Base-by-base conservation (phyloP, 35 echinoderm and acorn worm genomes). In the Patiria miniata region DNA sequence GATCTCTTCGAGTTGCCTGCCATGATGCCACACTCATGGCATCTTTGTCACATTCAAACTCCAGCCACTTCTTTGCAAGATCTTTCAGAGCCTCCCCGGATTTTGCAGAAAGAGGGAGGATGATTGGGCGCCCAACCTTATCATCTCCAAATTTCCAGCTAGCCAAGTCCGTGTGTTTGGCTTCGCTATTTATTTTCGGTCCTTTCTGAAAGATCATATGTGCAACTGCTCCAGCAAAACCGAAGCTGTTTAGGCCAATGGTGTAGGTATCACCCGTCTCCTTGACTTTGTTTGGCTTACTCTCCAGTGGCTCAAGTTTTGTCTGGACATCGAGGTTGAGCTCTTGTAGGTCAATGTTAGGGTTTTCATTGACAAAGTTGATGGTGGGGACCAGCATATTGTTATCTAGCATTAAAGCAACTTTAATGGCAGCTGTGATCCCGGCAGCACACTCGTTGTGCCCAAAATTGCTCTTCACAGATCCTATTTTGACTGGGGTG, bases 391-490 rank as follows among this genome's bases (percentile, higher is more conserved):
- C 82, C 21, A 97, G 81, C 15, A 28, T 77, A 8, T 86, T 69
- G 38, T 94, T 90, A 30, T 90, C 76, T 81, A 97, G 65, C 92
- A 97, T 97, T 1, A 97, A 81, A 14, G 95, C 89, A 7, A 93
- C 92, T 60, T 97, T 97, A 8, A 97, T 97, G 36, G 95, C 91
- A 50, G 95, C 80, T 14, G 86, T 89, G 2, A 87, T 90, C 12
- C 95, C 95, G 32, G 95, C 95, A 37, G 95, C 88, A 69, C 89
- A 80, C 77, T 97, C 95, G 38, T 61, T 86, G 82, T 97, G 95
- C 29, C 95, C 95, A 86, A 97, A 97, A 54, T 97, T 97, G 12
- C 95, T 83, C 77, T 97, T 97, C 5, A 97, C 87, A 17, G 95
- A 97, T 18, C 95, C 95, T 61, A 97, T 88, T 40, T 94, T 93